Evolutionary conservation across 1,140 invertebrate genomes (phyloP), one percentile per base, ranked within the genome.

Genomic region (Apis cerana): DNA sequence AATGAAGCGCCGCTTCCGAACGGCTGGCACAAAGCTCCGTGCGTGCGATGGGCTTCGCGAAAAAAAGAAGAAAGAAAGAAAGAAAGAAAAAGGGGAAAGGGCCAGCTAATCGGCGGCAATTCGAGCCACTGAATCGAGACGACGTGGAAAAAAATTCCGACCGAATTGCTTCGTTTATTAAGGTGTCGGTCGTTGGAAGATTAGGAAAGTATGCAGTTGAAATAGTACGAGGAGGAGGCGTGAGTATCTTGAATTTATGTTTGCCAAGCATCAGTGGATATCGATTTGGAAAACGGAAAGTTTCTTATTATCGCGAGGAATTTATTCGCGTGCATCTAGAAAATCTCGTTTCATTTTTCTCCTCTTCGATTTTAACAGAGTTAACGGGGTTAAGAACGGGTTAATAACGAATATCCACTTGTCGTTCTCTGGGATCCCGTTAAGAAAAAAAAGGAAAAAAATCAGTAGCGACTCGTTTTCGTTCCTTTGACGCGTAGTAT

Each of bases 91-190:
- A 19, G 19, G 17, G 7, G 64, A 65, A 68, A 54, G 68, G 76
- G 59, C 62, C 75, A 54, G 72, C 48, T 70, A 76, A 76, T 76
- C 75, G 64, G 21, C 21, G 65, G 48, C 69, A 80, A 72, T 80
- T 64, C 61, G 79, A 80, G 15, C 58, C 70, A 65, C 48, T 75
- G 78, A 80, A 71, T 80, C 78, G 61, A 69, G 74, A 80, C 48
- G 23, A 23, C 61, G 48, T 7, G 48, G 23, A 43, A 56, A 77
- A 54, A 77, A 56, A 54, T 65, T 65, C 48, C 27, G 56, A 77
- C 15, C 33, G 21, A 77, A 71, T 79, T 50, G 56, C 54, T 61
- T 70, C 67, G 52, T n/a, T n/a, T n/a, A n/a, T n/a, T n/a, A n/a
- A n/a, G n/a, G n/a, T n/a, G n/a, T n/a, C n/a, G n/a, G n/a, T n/a